Evolutionary conservation across 2,888 invertebrate species (phyloP), one percentile per base, ranked within the genome.

Genomic region (Megastigmus dorsalis): DNA sequence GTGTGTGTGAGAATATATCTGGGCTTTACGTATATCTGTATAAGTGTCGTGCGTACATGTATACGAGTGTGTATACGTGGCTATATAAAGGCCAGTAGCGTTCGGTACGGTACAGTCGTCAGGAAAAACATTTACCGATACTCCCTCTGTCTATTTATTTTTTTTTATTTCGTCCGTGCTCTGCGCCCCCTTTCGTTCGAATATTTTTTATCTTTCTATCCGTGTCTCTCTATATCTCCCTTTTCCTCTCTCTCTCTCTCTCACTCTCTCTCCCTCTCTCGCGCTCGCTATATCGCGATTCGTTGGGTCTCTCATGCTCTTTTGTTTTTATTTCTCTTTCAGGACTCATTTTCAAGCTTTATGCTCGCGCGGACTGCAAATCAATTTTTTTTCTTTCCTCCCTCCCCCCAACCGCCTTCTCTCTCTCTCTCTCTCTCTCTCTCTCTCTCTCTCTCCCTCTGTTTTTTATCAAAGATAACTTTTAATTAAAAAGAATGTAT

Each of bases 1-100:
- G 28, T 15, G 81, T 79, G 80, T 79, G 75, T 73, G 70, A 18
- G 36, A 15, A 41, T 38, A 43, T n/a, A n/a, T n/a, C n/a, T n/a
- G n/a, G n/a, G n/a, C n/a, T n/a, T n/a, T n/a, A n/a, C n/a, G n/a
- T n/a, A n/a, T n/a, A n/a, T n/a, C n/a, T n/a, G n/a, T n/a, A n/a
- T n/a, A n/a, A n/a, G n/a, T n/a, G n/a, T n/a, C n/a, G n/a, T n/a
- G n/a, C n/a, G n/a, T n/a, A n/a, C n/a, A 33, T 23, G 45, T 30
- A 45, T 52, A 38, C 20, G 28, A 50, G 66, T 57, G 23, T 50
- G 20, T 15, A 30, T 1, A 43, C 2, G n/a, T n/a, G 15, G 13
- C 30, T 43, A n/a, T n/a, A 48, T 54, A 20, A 52, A 59, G 26
- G 62, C 60, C 62, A 33, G n/a, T n/a, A n/a, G n/a, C n/a, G n/a